These are phyloP conservation scores for Lasius fuliginosus DNA, from an alignment of 2,888 invertebrate genomes.

Conservation along the genomic window DNA sequence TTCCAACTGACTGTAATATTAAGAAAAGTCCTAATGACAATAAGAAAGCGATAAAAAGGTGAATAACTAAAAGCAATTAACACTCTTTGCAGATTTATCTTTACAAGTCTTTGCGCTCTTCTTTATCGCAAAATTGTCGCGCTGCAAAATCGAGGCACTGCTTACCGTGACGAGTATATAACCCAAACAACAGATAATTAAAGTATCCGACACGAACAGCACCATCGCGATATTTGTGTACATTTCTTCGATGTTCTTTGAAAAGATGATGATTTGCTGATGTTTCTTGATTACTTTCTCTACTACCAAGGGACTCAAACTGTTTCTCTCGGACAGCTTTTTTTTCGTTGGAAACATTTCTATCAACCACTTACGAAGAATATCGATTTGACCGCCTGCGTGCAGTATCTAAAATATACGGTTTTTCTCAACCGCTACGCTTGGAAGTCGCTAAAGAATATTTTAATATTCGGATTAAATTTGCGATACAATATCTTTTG, in stretches of 20 bases:
- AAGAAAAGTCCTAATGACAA: neutral
- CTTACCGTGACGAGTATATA: conserved; percentile 66
- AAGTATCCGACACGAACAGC: conserved; percentile 58
- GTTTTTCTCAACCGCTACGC: neutral
- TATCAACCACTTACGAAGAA: conserved; percentile 27
- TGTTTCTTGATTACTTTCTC: neutral
- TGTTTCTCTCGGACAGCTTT: neutral
- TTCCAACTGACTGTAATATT: conserved; percentile 60
- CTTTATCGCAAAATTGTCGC: neutral
- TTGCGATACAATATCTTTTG: neutral
- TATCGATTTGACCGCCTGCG: conserved; percentile 50
- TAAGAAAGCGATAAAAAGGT: neutral
- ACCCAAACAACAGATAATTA: conserved; percentile 66
- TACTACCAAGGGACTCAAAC: neutral
- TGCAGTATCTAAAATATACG: conserved; percentile 39
- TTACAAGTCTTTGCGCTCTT: neutral
- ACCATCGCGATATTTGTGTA: conserved; percentile 58
- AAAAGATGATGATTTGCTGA: conserved; percentile 21
- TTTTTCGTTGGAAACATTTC: neutral
- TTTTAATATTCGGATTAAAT: neutral
- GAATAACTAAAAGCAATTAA: neutral
- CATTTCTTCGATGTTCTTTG: conserved; percentile 18
- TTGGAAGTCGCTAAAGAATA: neutral
- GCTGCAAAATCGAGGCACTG: neutral
- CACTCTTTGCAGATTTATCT: neutral